Conservation (phyloP, 2,113 vertebrate species). For the Miniopterus natalensis region DNA sequence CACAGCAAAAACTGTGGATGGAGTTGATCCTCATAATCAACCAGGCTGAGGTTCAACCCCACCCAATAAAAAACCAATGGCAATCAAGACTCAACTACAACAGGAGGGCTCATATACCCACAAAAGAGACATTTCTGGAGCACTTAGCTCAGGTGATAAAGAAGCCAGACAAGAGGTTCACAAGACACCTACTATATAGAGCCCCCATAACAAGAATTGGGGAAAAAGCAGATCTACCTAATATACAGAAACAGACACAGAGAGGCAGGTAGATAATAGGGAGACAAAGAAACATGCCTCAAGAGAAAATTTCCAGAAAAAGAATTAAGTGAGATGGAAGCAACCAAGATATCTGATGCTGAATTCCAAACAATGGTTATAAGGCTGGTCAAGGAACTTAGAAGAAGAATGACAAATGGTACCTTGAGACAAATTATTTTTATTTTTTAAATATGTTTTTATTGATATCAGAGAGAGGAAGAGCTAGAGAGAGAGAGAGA, state of each 20-base stretch:
- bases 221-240: background rate
- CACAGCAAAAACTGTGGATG: background rate
- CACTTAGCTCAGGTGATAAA: background rate
- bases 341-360: background rate
- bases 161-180: background rate
- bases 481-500: too few relatives aligned
- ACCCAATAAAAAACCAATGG: background rate
- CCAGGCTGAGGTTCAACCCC: background rate
- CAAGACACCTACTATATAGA: background rate
- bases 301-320: background rate
- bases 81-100: background rate
- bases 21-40: background rate
- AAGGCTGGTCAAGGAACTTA: background rate
- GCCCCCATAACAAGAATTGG: background rate
- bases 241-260: background rate
- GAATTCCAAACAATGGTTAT: background rate
- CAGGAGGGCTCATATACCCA: background rate
- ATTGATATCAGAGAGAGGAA: too few relatives aligned
- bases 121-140: background rate
- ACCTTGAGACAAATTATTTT: background rate
- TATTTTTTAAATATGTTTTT: too few relatives aligned
- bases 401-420: background rate
- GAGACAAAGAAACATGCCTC: background rate
- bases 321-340: background rate
- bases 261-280: background rate